Percentiles rank a stretch among this genome's conserved stretches.
Conservation (phyloP, 2,888 invertebrate species). For the Liopterus haemorrhoidalis region DNA sequence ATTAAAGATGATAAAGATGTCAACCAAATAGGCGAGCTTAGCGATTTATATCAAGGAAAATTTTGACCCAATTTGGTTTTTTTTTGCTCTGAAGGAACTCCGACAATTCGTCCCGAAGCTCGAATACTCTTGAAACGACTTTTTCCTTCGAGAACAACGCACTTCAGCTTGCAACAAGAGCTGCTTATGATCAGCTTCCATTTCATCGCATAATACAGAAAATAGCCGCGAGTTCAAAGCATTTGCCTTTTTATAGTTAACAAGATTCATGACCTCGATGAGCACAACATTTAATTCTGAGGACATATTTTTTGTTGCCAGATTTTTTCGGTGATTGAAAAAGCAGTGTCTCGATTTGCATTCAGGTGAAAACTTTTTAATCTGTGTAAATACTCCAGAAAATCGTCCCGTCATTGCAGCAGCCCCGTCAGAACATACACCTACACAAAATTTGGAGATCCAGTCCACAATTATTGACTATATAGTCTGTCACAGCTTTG, state of each 20-base stretch:
- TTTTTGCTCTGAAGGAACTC: conserved; percentile 2
- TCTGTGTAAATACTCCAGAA: conserved; percentile 1
- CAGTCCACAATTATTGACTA: not conserved
- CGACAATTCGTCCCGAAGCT: too few relatives aligned
- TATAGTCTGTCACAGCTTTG: conserved; percentile 1
- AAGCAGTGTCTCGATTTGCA: not conserved
- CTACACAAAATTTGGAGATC: not conserved
- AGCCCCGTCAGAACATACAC: conserved; percentile 6
- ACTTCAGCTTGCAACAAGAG: conserved; percentile 2
- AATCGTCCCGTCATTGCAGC: conserved; percentile 3
- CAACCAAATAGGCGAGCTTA: too few relatives aligned
- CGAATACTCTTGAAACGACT: too few relatives aligned
- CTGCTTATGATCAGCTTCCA: too few relatives aligned
- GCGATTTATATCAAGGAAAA: too few relatives aligned
- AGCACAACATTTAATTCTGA: too few relatives aligned
- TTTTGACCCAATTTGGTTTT: too few relatives aligned
- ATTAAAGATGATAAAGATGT: too few relatives aligned
- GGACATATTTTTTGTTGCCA: conserved; percentile 9
- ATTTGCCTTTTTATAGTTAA: too few relatives aligned
- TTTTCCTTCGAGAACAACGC: too few relatives aligned
- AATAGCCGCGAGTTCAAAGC: too few relatives aligned
- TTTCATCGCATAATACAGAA: conserved; percentile 13
- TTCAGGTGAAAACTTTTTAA: not conserved
- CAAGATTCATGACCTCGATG: too few relatives aligned
- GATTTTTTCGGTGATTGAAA: conserved; percentile 1